Conservation (phyloP, 1,140 invertebrate genomes). For the Eriosoma lanigerum region DNA sequence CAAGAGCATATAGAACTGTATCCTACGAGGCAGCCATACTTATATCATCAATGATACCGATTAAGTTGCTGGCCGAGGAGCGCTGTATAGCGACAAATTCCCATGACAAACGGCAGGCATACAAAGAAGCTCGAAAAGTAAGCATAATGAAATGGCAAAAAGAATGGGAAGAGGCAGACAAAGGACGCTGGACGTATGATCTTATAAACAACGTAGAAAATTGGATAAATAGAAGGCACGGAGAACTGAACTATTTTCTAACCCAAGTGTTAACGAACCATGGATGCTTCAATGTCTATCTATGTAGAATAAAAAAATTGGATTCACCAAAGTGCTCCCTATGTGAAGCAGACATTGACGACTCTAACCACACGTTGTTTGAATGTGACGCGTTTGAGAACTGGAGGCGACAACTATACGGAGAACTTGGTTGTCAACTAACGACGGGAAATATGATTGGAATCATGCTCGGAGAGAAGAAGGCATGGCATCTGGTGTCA, state of each 20-base stretch:
- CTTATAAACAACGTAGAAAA: not conserved
- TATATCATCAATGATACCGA: not conserved
- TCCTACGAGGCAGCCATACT: not conserved
- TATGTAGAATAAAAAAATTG: not conserved
- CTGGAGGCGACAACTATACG: not conserved
- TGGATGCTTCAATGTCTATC: not conserved
- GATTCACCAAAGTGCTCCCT: not conserved
- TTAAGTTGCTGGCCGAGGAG: not conserved
- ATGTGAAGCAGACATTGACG: not conserved
- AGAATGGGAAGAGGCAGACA: not conserved
- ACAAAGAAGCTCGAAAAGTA: not conserved
- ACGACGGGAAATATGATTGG: too few species aligned
- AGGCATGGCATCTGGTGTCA: too few species aligned
- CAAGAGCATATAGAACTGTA: not conserved
- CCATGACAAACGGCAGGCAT: not conserved
- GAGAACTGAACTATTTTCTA: not conserved
- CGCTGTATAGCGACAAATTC: not conserved
- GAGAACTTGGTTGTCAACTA: not conserved
- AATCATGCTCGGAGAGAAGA: too few species aligned
- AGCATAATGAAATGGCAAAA: not conserved
- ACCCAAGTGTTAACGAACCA: not conserved
- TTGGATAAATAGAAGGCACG: not conserved
- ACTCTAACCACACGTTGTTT: not conserved
- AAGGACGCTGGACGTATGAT: not conserved
- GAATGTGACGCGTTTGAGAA: not conserved